A percentile compares a stretch with the other conserved stretches of the same genome.
Evolutionary conservation across 2,113 vertebrate genomes (phyloP).

Genomic region (Scolopax mira): DNA sequence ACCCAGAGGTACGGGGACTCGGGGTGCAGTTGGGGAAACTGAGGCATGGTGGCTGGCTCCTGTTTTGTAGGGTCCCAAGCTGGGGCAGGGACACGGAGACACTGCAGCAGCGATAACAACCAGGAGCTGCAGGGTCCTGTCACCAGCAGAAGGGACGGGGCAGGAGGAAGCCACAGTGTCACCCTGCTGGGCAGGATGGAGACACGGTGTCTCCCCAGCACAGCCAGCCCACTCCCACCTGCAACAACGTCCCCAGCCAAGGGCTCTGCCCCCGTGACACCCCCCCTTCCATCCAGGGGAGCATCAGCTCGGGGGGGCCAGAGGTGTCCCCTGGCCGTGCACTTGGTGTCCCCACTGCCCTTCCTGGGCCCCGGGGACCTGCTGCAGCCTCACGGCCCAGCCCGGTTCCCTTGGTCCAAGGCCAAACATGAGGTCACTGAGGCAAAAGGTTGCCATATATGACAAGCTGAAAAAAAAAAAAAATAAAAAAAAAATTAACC

Average conservation of each 20-base stretch:
- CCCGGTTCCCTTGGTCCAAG: background rate
- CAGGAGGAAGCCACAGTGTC: background rate
- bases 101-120: background rate
- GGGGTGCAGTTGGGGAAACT: background rate
- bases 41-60: background rate
- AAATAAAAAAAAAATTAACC: background rate
- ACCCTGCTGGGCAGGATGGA: rapidly evolving
- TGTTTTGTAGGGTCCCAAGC: rapidly evolving
- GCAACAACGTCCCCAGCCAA: rapidly evolving
- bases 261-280: background rate
- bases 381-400: background rate
- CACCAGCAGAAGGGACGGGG: rapidly evolving
- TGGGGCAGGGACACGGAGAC: background rate
- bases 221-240: rapidly evolving
- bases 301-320: background rate
- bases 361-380: background rate
- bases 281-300: no score
- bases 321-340: background rate
- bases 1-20: rapidly evolving
- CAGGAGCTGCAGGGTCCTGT: background rate
- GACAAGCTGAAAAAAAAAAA: background rate
- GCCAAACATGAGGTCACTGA: slow-evolving; percentile 58
- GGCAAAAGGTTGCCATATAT: slow-evolving; percentile 61
- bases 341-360: rapidly evolving
- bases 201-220: rapidly evolving